A percentile compares a stretch with the other conserved stretches of the same genome.
Evolutionary conservation across 1,140 invertebrate genomes (phyloP).

Genomic region (Cepaea nemoralis): DNA sequence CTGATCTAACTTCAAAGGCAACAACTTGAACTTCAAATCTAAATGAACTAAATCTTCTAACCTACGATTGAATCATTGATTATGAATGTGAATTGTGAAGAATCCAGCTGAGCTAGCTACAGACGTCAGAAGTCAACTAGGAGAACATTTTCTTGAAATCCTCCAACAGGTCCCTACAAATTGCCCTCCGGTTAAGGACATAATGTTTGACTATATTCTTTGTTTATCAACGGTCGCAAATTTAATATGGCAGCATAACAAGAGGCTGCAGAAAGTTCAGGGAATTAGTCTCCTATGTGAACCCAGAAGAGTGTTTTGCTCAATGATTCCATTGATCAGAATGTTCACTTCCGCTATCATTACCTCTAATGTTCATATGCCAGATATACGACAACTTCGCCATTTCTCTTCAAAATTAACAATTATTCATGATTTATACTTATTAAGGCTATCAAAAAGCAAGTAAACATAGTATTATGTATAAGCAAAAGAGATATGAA

Average conservation of each 20-base stretch:
- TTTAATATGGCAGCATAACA: neutral
- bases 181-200: slow-evolving; percentile 56
- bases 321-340: slow-evolving; percentile 1
- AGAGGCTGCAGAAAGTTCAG: neutral
- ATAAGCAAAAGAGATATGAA: too few species aligned
- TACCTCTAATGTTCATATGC: neutral
- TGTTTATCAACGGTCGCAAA: neutral
- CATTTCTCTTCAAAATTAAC: too few species aligned
- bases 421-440: too few species aligned
- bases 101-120: too few species aligned
- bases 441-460: too few species aligned
- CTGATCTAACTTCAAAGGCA: too few species aligned
- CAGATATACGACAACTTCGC: too few species aligned
- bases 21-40: neutral
- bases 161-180: slow-evolving; percentile 51
- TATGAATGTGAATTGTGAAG: slow-evolving; percentile 21
- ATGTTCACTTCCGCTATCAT: slow-evolving; percentile 20
- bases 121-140: slow-evolving; percentile 32
- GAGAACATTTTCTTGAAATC: slow-evolving; percentile 53
- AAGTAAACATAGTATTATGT: too few species aligned
- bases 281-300: neutral
- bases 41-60: neutral
- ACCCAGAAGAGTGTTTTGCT: neutral
- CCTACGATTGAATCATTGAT: slow-evolving; percentile 31
- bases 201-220: slow-evolving; percentile 8